Percentiles rank a stretch among this genome's conserved stretches.
phyloP scores from a whole-genome alignment of 1,140 invertebrate genomes.

The Lepidurus apus region DNA sequence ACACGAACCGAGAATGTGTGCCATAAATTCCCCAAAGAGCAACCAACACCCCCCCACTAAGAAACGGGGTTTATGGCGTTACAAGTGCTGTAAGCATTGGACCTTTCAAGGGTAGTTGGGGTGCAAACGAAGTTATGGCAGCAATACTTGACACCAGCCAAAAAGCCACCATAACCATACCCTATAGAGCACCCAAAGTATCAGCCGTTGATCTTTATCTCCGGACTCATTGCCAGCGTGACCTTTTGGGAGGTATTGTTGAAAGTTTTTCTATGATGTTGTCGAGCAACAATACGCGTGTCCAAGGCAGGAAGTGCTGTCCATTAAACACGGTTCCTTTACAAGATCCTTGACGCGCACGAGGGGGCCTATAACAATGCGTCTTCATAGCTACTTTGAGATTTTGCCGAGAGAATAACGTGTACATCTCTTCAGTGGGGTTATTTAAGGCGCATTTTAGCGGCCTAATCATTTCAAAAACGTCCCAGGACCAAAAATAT shows the following conservation, averaged over 20 bases:
- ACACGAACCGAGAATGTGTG: neutral
- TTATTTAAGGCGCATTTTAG: neutral
- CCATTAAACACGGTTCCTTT: slow-evolving; percentile 21
- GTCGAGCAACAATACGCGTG: slow-evolving; percentile 11
- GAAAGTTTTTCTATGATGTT: neutral
- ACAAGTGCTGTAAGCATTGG: neutral
- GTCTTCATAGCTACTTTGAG: neutral
- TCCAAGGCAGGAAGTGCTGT: neutral
- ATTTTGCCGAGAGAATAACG: neutral
- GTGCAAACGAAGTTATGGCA: slow-evolving; percentile 15
- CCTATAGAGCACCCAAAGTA: neutral
- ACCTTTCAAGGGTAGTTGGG: neutral
- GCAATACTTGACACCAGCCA: slow-evolving; percentile 11
- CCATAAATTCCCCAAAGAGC: neutral
- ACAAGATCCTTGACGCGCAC: slow-evolving; percentile 12
- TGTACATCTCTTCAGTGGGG: neutral
- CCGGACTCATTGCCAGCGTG: neutral
- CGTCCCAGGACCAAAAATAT: neutral
- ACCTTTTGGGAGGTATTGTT: neutral
- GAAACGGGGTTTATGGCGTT: neutral
- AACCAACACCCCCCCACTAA: neutral
- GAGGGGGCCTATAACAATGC: neutral
- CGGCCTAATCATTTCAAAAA: neutral
- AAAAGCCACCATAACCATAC: neutral
- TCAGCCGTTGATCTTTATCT: neutral